Base-by-base conservation (phyloP, 2,797 vertebrate genomes). In the Atherinosoma microstoma region DNA sequence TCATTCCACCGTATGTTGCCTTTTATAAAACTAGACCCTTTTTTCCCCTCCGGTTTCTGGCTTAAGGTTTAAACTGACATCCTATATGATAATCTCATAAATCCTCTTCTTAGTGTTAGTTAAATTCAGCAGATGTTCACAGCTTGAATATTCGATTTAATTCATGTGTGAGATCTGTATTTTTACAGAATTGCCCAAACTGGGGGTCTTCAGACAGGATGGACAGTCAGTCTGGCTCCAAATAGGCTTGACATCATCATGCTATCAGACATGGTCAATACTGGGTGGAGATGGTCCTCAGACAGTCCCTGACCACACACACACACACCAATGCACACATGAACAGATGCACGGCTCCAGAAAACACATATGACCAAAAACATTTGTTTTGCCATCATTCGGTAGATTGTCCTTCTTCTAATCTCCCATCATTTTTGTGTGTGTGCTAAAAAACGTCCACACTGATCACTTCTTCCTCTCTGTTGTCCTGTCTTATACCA, bases 221-320 rank as follows among this genome's bases (percentile, higher is more conserved):
- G 42, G 82, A 64, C 84, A 77, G 86, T 73, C 84, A 79, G 88
- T 75, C 88, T 89, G 86, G 89, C 86, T 84, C 82, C 82, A 40
- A 59, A 67, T 4, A 59, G 56, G 45, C 67, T 82, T 87, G 85
- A 84, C 88, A 90, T 90, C 90, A 90, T 71, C 56, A 61, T 9
- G 12, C 78, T 36, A 70, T 76, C 85, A 88, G 70, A 88, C 83
- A 59, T 54, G 79, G 79, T 89, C 90, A 86, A 89, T 85, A 89
- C 65, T 73, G 73, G 70, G 73, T 59, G 75, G 67, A 70, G 73
- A 68, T 56, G 70, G 65, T 9, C 54, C 35, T 47, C 73, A 65
- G 67, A 64, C 78, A n/a, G 65, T 68, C 62, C 45, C 70, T 53
- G 67, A 79, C 58, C n/a, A 24, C 59, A 45, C 70, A 45, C 67